Percentiles rank a stretch among this genome's conserved stretches.
Conservation (phyloP, 2,888 invertebrate species). For the Ormyrus labotus region DNA sequence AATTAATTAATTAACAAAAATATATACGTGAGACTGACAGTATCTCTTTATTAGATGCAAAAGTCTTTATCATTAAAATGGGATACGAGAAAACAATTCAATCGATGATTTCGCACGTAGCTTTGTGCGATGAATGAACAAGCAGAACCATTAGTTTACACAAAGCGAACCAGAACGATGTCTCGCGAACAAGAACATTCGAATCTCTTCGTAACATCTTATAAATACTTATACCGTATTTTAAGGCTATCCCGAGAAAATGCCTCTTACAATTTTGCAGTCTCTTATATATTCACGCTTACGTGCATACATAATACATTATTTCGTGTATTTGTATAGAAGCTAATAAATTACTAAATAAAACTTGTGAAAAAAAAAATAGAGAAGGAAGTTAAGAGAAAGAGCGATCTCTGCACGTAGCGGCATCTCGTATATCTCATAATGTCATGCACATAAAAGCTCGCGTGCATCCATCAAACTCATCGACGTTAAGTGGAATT, state of each 20-base stretch:
- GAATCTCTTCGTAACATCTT: conserved; percentile 32
- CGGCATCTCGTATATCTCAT: conserved; percentile 5
- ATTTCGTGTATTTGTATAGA: conserved; percentile 39
- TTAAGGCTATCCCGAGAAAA: conserved; percentile 33
- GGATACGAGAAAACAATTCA: conserved; percentile 4
- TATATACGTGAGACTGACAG: conserved; percentile 70
- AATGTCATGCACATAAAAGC: too few species aligned
- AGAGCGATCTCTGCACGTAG: conserved; percentile 23
- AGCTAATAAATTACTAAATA: conserved; percentile 21
- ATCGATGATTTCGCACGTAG: not conserved
- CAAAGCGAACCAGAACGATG: not conserved
- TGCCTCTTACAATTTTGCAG: conserved; percentile 43
- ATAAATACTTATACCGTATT: conserved; percentile 40
- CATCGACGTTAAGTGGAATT: too few species aligned
- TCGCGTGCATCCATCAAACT: too few species aligned
- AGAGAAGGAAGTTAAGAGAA: not conserved
- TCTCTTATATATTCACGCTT: conserved; percentile 53
- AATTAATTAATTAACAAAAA: conserved; percentile 58
- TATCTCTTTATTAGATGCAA: conserved; percentile 64
- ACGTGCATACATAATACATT: conserved; percentile 30
- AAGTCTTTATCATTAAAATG: conserved; percentile 57
- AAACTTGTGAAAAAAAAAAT: conserved; percentile 5
- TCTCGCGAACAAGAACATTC: conserved; percentile 11
- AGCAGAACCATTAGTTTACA: not conserved
- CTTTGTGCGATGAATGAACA: not conserved